These are phyloP conservation scores for Petrophora chlorosata DNA, from an alignment of 2,888 invertebrate species.

Conservation along the genomic window DNA sequence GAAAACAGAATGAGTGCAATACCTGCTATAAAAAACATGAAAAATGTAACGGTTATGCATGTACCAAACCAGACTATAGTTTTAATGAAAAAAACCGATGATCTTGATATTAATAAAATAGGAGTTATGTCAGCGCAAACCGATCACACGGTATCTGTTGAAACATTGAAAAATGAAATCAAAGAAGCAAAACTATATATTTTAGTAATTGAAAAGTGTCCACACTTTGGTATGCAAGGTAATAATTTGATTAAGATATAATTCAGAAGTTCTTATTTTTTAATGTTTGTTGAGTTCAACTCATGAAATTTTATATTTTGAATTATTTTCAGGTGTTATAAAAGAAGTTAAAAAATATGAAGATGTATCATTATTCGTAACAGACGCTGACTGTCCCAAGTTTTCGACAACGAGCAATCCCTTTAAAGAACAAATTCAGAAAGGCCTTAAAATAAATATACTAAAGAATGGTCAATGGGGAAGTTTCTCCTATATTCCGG, in stretches of 20 bases:
- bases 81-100: background rate
- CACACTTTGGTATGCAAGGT: background rate
- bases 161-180: background rate
- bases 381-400: background rate
- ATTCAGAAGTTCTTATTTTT: background rate
- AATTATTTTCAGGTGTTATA: background rate
- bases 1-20: background rate
- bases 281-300: background rate
- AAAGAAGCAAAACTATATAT: background rate
- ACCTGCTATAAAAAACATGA: background rate
- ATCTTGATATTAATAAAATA: background rate
- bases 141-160: background rate
- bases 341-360: background rate
- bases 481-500: background rate
- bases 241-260: background rate
- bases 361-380: background rate
- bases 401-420: background rate
- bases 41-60: background rate
- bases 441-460: slow-evolving; percentile 1
- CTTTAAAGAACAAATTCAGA: slow-evolving; percentile 4
- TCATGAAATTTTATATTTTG: background rate
- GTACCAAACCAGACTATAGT: background rate
- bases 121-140: background rate
- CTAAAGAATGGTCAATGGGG: background rate
- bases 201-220: background rate